Evolutionary conservation across 2,888 invertebrate genomes (phyloP).

Genomic region (Ennomos erosarius): DNA sequence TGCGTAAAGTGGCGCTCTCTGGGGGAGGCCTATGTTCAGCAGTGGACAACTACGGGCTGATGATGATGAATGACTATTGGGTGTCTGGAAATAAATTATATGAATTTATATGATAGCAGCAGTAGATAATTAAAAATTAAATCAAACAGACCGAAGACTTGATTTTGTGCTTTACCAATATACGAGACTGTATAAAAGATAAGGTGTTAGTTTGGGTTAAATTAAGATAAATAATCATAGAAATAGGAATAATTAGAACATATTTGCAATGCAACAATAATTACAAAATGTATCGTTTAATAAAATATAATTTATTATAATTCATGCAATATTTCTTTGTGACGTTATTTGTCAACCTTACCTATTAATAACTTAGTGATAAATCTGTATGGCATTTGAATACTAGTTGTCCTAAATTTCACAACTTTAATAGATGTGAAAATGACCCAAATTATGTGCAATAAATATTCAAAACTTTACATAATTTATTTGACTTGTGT

Average conservation of each 20-base stretch:
- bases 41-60: too few species aligned
- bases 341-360: slow-evolving; percentile 19
- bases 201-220: too few species aligned
- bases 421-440: slow-evolving; percentile 17
- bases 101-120: too few species aligned
- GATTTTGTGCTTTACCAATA: too few species aligned
- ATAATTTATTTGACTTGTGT: slow-evolving; percentile 1
- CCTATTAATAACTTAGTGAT: neutral
- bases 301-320: slow-evolving; percentile 13
- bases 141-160: too few species aligned
- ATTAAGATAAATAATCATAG: too few species aligned
- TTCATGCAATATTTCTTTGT: slow-evolving; percentile 2
- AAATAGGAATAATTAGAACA: neutral
- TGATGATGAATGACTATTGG: too few species aligned
- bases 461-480: slow-evolving; percentile 1
- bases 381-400: slow-evolving; percentile 4
- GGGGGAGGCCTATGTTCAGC: too few species aligned
- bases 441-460: slow-evolving; percentile 3
- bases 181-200: too few species aligned
- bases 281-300: slow-evolving; percentile 1
- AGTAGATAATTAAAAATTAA: too few species aligned
- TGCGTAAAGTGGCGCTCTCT: too few species aligned
- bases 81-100: too few species aligned
- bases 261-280: neutral
- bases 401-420: neutral